Percentiles rank a stretch among this genome's conserved stretches.
Conservation (phyloP, 2,113 vertebrate species). For the Ceyx margarethae region DNA sequence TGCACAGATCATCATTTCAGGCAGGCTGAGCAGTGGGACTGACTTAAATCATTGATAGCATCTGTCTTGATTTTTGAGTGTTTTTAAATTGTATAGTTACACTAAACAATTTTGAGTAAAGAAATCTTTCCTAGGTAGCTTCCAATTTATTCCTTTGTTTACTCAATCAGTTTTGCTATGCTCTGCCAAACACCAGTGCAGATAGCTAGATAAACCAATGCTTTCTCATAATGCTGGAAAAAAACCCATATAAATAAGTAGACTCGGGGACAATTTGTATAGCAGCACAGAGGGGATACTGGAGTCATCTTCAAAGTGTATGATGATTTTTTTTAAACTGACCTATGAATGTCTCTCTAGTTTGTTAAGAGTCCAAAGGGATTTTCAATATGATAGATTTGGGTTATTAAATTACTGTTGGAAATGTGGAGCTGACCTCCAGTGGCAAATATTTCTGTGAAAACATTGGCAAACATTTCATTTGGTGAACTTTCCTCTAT, state of each 20-base stretch:
- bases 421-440: constrained; percentile 32
- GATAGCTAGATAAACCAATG: not conserved
- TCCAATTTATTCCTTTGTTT: not conserved
- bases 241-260: not conserved
- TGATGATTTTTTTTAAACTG: constrained; percentile 28
- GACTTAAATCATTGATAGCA: not conserved
- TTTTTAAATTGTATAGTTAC: not conserved
- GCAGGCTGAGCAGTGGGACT: not conserved
- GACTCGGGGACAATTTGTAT: constrained; percentile 18
- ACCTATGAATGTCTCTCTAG: constrained; percentile 6
- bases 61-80: not conserved
- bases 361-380: constrained; percentile 18
- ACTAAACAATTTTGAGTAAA: not conserved
- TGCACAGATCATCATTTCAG: not conserved
- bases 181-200: not conserved
- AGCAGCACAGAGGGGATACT: constrained; percentile 12
- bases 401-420: constrained; percentile 61
- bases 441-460: constrained; percentile 35
- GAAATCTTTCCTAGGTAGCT: not conserved
- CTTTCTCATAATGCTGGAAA: not conserved
- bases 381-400: constrained; percentile 12
- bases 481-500: constrained; percentile 28
- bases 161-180: not conserved
- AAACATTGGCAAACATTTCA: constrained; percentile 35
- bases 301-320: constrained; percentile 34